Base-by-base conservation (phyloP, 2,797 vertebrate species). In the Monodelphis domestica region DNA sequence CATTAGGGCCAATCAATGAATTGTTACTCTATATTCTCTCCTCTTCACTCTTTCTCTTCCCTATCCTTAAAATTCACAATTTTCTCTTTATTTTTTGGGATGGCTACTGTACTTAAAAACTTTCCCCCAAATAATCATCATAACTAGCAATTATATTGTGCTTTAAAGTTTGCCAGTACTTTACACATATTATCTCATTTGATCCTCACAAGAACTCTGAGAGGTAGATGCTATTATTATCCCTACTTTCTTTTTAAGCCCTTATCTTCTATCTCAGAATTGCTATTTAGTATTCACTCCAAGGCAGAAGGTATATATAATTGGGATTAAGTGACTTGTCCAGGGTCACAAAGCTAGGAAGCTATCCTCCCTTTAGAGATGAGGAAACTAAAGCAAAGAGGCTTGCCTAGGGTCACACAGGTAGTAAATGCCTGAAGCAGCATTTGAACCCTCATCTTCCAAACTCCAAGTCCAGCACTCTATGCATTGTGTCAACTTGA, bases 81-180 rank as follows among this genome's bases (percentile, higher is more conserved):
- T 53, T 59, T 70, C 24, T 88, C 29, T 21, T 88, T 53, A 28
- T 93, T 56, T 92, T 93, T 89, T 28, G 93, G 91, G 92, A 95
- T 91, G 87, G 17, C 55, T 87, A 24, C 21, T 94, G 89, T 45
- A 78, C 38, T 78, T n/a, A n/a, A n/a, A n/a, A 90, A 93, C 52
- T 54, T 91, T 30, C 33, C 38, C 90, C 54, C 91, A 45, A n/a
- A 24, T 2, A 70, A n/a, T n/a, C 15, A n/a, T n/a, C n/a, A n/a
- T 70, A 70, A 45, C 17, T 24, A 78, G 63, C n/a, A 45, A 21
- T 38, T 78, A 24, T 21, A 78, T 78, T 6, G n/a, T 78, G 17
- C 17, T 78, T 45, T 78, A 78, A 78, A 21, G 63, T 45, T 78
- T 78, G 63, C 63, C 38, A 78, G 17, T 78, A n/a, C n/a, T 38